Evolutionary conservation across 2,113 vertebrate genomes (phyloP), one percentile per base, ranked within the genome.

Genomic region (Baryphthengus martii): DNA sequence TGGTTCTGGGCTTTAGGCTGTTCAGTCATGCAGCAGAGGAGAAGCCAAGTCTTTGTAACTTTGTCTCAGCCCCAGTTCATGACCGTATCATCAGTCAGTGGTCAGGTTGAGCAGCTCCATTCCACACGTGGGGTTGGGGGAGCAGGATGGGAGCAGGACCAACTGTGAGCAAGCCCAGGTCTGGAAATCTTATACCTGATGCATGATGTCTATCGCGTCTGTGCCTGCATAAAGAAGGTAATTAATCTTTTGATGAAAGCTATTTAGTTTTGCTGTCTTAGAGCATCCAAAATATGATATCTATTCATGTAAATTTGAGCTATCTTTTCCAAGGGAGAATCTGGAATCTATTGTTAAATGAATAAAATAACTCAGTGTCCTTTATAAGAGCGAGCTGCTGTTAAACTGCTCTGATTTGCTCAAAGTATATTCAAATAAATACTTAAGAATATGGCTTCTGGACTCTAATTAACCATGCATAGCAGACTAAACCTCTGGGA

Each of bases 81-180:
- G n/a, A 9, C 44, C 6, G 0, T 23, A 17, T 18, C 49, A 17
- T 18, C 49, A 50, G 50, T 52, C 44, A 10, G 28, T 3, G 44
- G 17, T 26, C 17, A n/a, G 58, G 59, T 39, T 47, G 44, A 14
- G 13, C n/a, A 63, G 50, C 35, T 59, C 56, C 56, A 66, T 29
- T 26, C 44, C 2, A 4, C 31, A 17, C 2, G 0, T 7, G 29
- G 23, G 23, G 14, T 9, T 2, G 0, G 25, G 21, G 16, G 6
- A 45, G 42, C 1, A 0, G 21, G 55, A 37, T 1, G 2, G 39
- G 29, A 42, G 67, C 8, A 23, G 42, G 52, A 77, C 11, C 18
- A 49, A 61, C 28, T 37, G 31, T 1, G 5, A 90, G 65, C 28
- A 39, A 73, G 10, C 28, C 28, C 21, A 63, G 10, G 23, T 85